Evolutionary conservation across 2,888 invertebrate species (phyloP), one percentile per base, ranked within the genome.

Genomic region (Watsonalla binaria): DNA sequence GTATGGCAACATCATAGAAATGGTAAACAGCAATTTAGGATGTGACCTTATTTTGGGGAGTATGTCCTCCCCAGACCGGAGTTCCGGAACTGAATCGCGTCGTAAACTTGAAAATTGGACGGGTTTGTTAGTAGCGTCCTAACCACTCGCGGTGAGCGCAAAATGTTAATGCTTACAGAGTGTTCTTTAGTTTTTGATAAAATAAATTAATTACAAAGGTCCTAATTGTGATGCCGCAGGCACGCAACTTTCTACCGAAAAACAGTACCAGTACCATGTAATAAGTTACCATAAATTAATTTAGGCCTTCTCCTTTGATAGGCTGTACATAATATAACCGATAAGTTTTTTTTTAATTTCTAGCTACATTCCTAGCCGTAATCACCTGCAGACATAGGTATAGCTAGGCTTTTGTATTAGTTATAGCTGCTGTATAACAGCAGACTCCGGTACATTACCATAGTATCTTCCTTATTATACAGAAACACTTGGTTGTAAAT

Each of bases 81-180:
- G 14, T 35, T 24, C 6, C 49, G 49, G 48, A 48, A 15, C 37
- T 49, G 39, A 15, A 48, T 65, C 60, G 58, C 48, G 61, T 64
- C 69, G 65, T 73, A 73, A 74, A 73, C 63, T 72, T 61, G 58
- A 67, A 54, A 66, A 72, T 63, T 69, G 71, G 59, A 60, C 59
- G 55, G 63, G 53, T 66, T 64, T 59, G 64, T 63, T 57, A 58
- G 58, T 59, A 62, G 56, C 68, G 59, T 48, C 60, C 60, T 48
- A 63, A 58, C 0, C 14, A 60, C 57, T 54, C 45, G 49, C 51
- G 33, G 59, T 61, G 59, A 63, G 57, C 61, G 57, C 63, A 62
- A 61, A 60, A 53, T 51, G 53, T 13, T 46, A 46, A 56, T 45
- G 6, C 51, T 45, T 48, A 48, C 37, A 13, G 42, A 11, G 42